Evolutionary conservation across 2,888 invertebrate species (phyloP), one percentile per base, ranked within the genome.

Genomic region (Drosophila mayaguana): DNA sequence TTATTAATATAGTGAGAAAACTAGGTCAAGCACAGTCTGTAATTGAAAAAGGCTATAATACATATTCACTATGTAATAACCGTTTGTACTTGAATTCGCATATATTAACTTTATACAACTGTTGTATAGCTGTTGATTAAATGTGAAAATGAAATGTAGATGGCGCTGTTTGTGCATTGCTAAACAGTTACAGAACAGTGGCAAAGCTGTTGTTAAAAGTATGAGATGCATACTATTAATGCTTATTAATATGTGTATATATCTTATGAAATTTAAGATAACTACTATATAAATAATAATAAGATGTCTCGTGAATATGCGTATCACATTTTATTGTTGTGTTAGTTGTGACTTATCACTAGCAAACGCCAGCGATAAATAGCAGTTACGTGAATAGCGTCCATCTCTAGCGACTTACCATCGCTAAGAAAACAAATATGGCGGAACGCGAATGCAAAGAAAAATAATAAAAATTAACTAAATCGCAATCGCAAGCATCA

Each of bases 401-500:
- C 12, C 66, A 80, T 66, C 66, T n/a, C 46, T 62, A 63, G 16
- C 9, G 11, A 25, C 20, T 6, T 55, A 14, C 57, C 86, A 72
- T 78, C 80, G 54, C 73, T 70, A 88, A 48, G 56, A 86, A 88
- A 86, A 86, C 85, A 88, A 84, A 84, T 78, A 84, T 84, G 83
- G 83, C 83, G 83, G 86, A 83, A 66, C 68, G 67, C 68, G 63
- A 69, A 61, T 61, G 78, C 80, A 71, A 68, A 69, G 66, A 81
- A 75, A 86, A 83, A 75, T 74, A 83, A 75, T 78, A 65, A 63
- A 68, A 80, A 38, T 63, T 62, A 72, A 80, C 56, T 75, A 66
- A 79, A 75, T 77, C 61, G 80, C 62, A 67, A 62, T 51, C 53
- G 63, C 65, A 73, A 69, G 61, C 53, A 59, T 63, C 60, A 38